Base-by-base conservation (phyloP, 2,888 invertebrate species). In the Melipona bicolor region DNA sequence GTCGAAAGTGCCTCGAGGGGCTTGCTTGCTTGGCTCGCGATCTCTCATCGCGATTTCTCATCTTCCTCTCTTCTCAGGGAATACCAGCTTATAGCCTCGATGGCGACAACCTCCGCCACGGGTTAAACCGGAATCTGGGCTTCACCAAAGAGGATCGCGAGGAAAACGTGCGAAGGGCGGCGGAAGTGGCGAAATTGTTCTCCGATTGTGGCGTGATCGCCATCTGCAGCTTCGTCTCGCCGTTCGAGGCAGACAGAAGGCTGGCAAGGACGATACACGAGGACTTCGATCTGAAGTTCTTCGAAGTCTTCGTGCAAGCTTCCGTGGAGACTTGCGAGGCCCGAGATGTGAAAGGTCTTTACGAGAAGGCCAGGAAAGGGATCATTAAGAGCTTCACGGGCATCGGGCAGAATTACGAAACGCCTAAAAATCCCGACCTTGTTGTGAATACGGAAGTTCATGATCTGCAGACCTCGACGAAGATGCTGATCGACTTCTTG, bases 171-270 rank as follows among this genome's bases (percentile, higher is more conserved):
- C 96, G 99, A 49, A 95, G 99, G 84, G 99, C 99, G 0, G 98
- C 99, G 0, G 99, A 99, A 94, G 99, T 99, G 0, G 98, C 99
- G 15, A 99, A 98, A 94, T 95, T 99, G 15, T 99, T 99, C 94
- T 99, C 99, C 0, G 99, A 99, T 95, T 98, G 98, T 83, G 99
- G 99, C 0, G 97, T 99, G 65, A 97, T 99, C 11, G 97, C 98
- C 76, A 96, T 99, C 36, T 99, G 99, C 94, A 98, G 98, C 94
- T 99, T 99, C 95, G 99, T 99, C 0, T 99, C 99, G 21, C 99
- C 99, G 0, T 99, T 98, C 94, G 96, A 97, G 67, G 98, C 97
- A 96, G 99, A 99, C 94, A 96, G 99, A 69, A 97, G 97, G 84
- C 96, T 97, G 92, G 99, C 99, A 0, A 96, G 99, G 73, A 96